Evolutionary conservation across 1,140 invertebrate genomes (phyloP).

Genomic region (Magallana angulata): DNA sequence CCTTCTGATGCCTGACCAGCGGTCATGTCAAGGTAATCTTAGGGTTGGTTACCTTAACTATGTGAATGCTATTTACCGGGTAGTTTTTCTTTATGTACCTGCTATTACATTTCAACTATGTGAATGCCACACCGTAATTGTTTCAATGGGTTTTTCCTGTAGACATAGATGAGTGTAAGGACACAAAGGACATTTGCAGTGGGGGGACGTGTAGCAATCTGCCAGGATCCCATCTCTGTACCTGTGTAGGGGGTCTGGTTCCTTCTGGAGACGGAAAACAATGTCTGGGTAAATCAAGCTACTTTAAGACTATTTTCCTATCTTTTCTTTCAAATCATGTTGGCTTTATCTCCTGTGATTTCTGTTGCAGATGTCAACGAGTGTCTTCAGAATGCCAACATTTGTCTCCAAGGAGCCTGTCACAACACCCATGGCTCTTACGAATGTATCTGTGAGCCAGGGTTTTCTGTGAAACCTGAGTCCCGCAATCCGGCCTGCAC

Average conservation of each 20-base stretch:
- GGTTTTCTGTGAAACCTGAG: conserved; percentile 83
- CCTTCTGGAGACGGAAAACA: conserved; percentile 85
- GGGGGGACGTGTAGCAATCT: conserved; percentile 91
- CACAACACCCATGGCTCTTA: conserved; percentile 90
- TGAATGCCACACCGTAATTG: no score
- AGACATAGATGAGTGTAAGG: conserved; percentile 88
- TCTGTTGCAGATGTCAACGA: conserved; percentile 84
- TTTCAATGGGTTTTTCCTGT: conserved; percentile 56
- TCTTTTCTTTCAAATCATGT: not conserved
- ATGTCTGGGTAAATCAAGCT: conserved; percentile 83
- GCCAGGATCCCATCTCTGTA: conserved; percentile 88
- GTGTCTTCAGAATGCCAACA: conserved; percentile 80
- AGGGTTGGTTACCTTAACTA: no score
- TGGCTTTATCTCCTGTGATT: not conserved
- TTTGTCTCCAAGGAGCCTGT: conserved; percentile 90
- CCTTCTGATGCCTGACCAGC: conserved; percentile 81
- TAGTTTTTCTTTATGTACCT: no score
- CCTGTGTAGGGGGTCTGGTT: conserved; percentile 87
- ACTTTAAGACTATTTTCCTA: no score
- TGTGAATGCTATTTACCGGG: no score
- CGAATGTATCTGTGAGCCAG: conserved; percentile 89
- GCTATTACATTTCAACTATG: no score
- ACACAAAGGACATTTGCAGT: conserved; percentile 89
- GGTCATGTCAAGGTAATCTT: conserved; percentile 85
- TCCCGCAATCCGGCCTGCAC: conserved; percentile 75